Base-by-base conservation (phyloP, 2,797 vertebrate species). In the Lagodon rhomboides region DNA sequence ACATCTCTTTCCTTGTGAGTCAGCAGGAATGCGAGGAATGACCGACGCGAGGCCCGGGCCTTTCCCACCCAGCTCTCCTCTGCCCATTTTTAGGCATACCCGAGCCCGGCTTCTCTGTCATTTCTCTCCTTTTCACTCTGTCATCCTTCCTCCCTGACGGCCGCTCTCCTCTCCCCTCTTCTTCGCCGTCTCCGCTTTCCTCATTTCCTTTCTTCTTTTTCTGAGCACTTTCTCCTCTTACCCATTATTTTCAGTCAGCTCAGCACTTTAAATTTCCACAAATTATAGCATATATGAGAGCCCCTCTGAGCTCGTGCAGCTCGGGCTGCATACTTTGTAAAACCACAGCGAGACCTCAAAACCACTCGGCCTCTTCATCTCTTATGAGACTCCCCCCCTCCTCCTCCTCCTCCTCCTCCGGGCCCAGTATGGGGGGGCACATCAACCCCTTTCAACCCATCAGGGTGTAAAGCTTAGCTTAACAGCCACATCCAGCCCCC, bases 1-100 rank as follows among this genome's bases (percentile, higher is more conserved):
- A 54, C 65, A 64, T 83, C 74, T 85, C 84, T 79, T 89, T 84
- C 89, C 83, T 64, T 79, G 86, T 94, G 93, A 93, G 87, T 94
- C 93, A 94, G 93, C 92, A 93, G 93, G 94, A 95, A 95, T 95
- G 91, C 90, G 89, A 92, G 89, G 94, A 94, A 95, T 95, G 92
- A 93, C 88, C 89, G 71, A 87, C 75, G 50, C 50, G 38, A 88
- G 79, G 69, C 71, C 80, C 68, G 76, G 76, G 56, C 67, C 50
- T 87, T 91, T 91, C 85, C 90, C 91, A 86, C 89, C 88, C 92
- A 84, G 74, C 84, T 89, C 91, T 83, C 84, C 79, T 88, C 85
- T 93, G 91, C 80, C 94, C 94, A 92, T 95, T 93, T 95, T 94
- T 94, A 95, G 95, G 80, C 95, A 94, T 88, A 77, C 56, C 22